Percentiles rank a stretch among this genome's conserved stretches.
Conservation (phyloP, 2,113 vertebrate species). For the Tursiops truncatus region DNA sequence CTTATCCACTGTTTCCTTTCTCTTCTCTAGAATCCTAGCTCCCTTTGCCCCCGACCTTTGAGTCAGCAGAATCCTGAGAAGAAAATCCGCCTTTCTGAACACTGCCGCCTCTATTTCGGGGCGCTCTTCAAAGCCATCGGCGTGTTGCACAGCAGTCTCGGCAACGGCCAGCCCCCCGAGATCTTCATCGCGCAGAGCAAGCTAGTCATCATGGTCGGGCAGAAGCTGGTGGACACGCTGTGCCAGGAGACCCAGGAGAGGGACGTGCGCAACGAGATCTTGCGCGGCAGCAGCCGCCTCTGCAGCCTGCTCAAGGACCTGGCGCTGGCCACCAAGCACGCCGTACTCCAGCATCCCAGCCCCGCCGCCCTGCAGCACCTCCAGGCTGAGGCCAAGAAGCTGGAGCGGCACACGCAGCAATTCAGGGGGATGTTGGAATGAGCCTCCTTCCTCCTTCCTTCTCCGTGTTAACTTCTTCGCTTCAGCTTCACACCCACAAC, state of each 20-base stretch:
- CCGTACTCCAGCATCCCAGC: conserved; percentile 87
- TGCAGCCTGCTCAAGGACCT: conserved; percentile 93
- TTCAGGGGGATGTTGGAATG: conserved; percentile 86
- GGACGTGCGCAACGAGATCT: conserved; percentile 82
- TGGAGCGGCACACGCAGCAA: conserved; percentile 86
- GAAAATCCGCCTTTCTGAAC: conserved; percentile 82
- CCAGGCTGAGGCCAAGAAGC: conserved; percentile 82
- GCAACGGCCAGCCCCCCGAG: conserved; percentile 87
- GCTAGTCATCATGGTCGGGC: conserved; percentile 94
- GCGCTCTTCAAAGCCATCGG: conserved; percentile 92
- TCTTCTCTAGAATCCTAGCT: conserved; percentile 57
- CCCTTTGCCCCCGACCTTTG: not conserved
- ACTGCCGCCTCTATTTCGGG: conserved; percentile 92
- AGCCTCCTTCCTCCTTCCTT: not conserved
- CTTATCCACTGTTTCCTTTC: not conserved
- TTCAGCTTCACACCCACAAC: not conserved
- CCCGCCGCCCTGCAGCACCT: conserved; percentile 82
- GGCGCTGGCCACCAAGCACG: conserved; percentile 93
- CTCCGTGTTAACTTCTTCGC: not conserved
- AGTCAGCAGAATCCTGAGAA: conserved; percentile 36
- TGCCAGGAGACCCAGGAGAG: conserved; percentile 87
- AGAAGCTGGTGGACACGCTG: conserved; percentile 92
- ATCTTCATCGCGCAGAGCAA: conserved; percentile 94
- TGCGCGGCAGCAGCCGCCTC: conserved; percentile 89
- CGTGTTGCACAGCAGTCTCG: conserved; percentile 85